These are phyloP conservation scores for Phaenicophaeus curvirostris DNA, from an alignment of 2,797 vertebrate species.

Conservation along the genomic window DNA sequence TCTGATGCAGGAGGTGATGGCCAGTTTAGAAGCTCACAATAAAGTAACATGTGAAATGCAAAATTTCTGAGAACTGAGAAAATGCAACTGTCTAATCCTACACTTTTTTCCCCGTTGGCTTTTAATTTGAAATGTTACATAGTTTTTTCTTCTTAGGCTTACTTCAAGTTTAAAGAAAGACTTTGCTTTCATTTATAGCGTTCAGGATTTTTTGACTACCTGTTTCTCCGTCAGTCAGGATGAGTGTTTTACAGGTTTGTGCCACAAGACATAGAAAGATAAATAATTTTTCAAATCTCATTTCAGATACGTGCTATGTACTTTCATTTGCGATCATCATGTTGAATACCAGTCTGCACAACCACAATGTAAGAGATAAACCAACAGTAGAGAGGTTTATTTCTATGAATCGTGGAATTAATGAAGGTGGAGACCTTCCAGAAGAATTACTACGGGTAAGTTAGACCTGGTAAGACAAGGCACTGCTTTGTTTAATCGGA, in stretches of 20 bases:
- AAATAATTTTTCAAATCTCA: neutral
- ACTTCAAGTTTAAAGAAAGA: neutral
- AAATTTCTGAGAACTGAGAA: neutral
- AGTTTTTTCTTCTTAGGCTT: neutral
- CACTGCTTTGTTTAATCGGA: neutral
- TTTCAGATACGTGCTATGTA: slow-evolving; percentile 95
- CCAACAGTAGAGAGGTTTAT: slow-evolving; percentile 94
- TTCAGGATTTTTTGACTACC: neutral
- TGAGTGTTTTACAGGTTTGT: neutral
- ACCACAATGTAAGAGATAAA: slow-evolving; percentile 96
- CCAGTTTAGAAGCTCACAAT: neutral
- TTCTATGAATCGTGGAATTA: slow-evolving; percentile 97
- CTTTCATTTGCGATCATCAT: slow-evolving; percentile 98
- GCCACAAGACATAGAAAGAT: neutral
- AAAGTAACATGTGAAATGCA: neutral
- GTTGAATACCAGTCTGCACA: slow-evolving; percentile 98
- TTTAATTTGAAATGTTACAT: neutral
- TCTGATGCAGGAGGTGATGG: neutral
- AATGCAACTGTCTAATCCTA: neutral
- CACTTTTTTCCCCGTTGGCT: no score
- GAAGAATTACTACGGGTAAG: slow-evolving; percentile 95
- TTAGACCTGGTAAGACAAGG: neutral
- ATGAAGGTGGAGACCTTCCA: slow-evolving; percentile 95
- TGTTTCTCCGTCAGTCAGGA: neutral
- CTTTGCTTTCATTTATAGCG: neutral